These are phyloP conservation scores for Torymus aiolomorphi DNA, from an alignment of 2,888 invertebrate species.

Conservation along the genomic window DNA sequence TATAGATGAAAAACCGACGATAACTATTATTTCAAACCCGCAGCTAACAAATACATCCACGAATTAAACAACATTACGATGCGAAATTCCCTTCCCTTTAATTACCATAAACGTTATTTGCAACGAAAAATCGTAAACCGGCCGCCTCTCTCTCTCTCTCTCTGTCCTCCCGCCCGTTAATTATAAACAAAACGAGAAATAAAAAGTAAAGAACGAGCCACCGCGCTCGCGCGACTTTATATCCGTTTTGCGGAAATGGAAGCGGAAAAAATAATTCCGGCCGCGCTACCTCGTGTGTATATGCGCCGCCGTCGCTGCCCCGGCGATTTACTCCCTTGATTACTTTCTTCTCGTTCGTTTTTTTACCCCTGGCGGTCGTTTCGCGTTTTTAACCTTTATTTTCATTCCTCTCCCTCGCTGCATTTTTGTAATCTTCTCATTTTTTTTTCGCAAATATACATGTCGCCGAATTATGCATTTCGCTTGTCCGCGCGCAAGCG, in stretches of 20 bases:
- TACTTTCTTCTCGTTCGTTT: slow-evolving; percentile 27
- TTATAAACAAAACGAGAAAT: slow-evolving; percentile 9
- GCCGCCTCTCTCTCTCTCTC: too few relatives aligned
- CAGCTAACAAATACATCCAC: too few relatives aligned
- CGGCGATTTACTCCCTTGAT: slow-evolving; percentile 41
- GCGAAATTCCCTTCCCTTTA: too few relatives aligned
- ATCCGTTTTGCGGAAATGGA: slow-evolving; percentile 1
- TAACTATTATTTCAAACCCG: too few relatives aligned
- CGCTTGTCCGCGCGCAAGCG: not conserved
- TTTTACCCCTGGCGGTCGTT: not conserved
- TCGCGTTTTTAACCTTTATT: slow-evolving; percentile 12
- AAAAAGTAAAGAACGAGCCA: not conserved
- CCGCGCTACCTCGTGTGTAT: too few relatives aligned
- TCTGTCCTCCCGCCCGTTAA: not conserved
- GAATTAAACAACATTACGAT: too few relatives aligned
- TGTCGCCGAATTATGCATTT: slow-evolving; percentile 34
- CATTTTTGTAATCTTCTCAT: slow-evolving; percentile 11
- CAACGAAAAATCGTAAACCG: slow-evolving; percentile 4
- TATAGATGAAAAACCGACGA: too few relatives aligned
- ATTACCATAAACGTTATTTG: not conserved
- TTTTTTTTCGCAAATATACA: slow-evolving; percentile 20
- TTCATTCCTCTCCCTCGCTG: not conserved
- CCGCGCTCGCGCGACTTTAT: not conserved
- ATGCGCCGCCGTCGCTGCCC: not conserved
- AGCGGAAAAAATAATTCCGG: slow-evolving; percentile 15